A percentile compares a stretch with the other conserved stretches of the same genome.
phyloP scores from a whole-genome alignment of 2,113 vertebrate genomes.

The Phodopus roborovskii region DNA sequence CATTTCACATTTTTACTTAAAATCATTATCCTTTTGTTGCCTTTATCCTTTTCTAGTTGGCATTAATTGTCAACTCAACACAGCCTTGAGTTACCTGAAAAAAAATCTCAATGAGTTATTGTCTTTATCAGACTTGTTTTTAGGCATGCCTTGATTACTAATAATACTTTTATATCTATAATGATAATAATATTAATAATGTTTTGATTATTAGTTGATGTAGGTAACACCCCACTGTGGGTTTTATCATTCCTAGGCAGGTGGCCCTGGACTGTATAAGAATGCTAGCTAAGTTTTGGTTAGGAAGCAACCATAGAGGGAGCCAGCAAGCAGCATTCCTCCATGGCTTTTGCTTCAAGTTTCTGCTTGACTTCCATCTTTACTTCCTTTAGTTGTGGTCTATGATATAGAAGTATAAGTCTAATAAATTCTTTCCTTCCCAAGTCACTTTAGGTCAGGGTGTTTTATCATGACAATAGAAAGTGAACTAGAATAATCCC shows the following conservation, averaged over 20 bases:
- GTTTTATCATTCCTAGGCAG: not conserved
- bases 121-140: not conserved
- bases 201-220: no score
- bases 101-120: not conserved
- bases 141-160: not conserved
- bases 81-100: not conserved
- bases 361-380: not conserved
- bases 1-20: slow-evolving; percentile 40
- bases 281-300: not conserved
- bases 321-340: not conserved
- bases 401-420: not conserved
- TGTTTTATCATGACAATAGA: not conserved
- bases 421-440: not conserved
- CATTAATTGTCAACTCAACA: not conserved
- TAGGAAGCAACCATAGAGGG: not conserved
- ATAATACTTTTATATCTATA: not conserved
- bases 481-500: not conserved
- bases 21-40: slow-evolving; percentile 18
- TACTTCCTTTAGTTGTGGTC: not conserved
- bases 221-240: not conserved
- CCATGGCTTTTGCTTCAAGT: not conserved
- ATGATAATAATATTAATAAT: not conserved
- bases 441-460: not conserved
- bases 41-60: not conserved
- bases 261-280: not conserved